Percentiles rank a stretch among this genome's conserved stretches.
These are phyloP conservation scores for Epizoanthus fatuus DNA, from an alignment of 92 coral and sea anemone genomes.

Conservation along the genomic window DNA sequence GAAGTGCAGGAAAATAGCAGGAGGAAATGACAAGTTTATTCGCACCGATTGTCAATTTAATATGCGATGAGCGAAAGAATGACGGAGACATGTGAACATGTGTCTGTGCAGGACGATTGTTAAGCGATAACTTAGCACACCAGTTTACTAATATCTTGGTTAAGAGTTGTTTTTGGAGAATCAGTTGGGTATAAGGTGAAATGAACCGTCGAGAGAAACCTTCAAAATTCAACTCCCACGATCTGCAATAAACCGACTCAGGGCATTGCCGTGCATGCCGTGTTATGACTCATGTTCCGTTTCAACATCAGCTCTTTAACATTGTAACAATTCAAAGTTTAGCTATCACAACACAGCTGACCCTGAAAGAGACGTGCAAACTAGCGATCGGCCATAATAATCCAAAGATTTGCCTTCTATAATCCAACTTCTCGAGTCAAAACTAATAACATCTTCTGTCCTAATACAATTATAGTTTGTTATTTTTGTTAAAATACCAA, in stretches of 20 bases:
- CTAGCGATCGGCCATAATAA: neutral
- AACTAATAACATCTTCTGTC: neutral
- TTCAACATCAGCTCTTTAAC: no score
- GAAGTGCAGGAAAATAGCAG: neutral
- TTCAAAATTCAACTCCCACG: neutral
- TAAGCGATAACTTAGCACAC: neutral
- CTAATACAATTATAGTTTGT: neutral
- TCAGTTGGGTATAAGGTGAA: neutral
- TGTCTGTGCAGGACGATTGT: neutral
- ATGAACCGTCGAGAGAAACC: slow-evolving; percentile 18
- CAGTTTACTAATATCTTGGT: neutral
- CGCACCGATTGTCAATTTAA: slow-evolving; percentile 9
- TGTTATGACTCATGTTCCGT: neutral
- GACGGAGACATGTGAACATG: neutral
- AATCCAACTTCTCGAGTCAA: slow-evolving; percentile 1
- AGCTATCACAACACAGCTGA: neutral
- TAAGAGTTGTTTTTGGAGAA: neutral
- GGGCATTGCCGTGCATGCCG: neutral
- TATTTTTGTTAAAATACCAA: neutral
- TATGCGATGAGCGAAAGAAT: neutral
- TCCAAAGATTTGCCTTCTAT: neutral
- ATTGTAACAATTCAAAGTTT: neutral
- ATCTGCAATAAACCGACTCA: neutral
- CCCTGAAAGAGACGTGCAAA: no score
- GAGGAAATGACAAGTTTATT: neutral